Conservation (phyloP, 30 jellyfish, hydroid and myxozoan genomes). For the Aurelia sp. region DNA sequence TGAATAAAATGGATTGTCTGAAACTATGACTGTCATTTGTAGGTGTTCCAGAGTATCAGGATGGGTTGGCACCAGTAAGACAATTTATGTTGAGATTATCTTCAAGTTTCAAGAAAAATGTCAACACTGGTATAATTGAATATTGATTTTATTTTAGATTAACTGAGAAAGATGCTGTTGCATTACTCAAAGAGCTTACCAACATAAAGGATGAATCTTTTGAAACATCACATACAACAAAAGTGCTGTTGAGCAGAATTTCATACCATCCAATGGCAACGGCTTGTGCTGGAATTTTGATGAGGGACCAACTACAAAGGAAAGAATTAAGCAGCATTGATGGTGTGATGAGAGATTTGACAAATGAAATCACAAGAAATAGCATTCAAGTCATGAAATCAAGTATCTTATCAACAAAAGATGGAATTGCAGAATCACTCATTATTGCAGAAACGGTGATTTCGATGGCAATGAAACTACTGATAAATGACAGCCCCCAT, state of each 20-base stretch:
- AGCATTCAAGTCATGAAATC: constrained; percentile 28
- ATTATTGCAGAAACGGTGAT: constrained; percentile 81
- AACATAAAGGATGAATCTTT: constrained; percentile 65
- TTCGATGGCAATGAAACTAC: constrained; percentile 81
- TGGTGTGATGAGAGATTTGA: constrained; percentile 59
- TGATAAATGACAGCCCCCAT: constrained; percentile 47
- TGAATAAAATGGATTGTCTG: too few relatives aligned
- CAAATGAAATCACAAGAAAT: constrained; percentile 48
- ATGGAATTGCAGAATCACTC: constrained; percentile 63
- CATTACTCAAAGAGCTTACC: constrained; percentile 62
- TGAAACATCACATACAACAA: constrained; percentile 49
- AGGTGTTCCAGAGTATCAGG: too few relatives aligned
- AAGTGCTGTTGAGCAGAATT: constrained; percentile 29
- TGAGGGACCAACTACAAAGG: constrained; percentile 56
- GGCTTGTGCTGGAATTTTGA: constrained; percentile 75
- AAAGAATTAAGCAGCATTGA: constrained; percentile 80
- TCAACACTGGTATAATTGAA: neutral
- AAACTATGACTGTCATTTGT: too few relatives aligned
- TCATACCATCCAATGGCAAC: constrained; percentile 82
- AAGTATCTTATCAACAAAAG: constrained; percentile 28
- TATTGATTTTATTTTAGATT: constrained; percentile 48
- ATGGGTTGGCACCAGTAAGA: too few relatives aligned
- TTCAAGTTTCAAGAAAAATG: too few relatives aligned
- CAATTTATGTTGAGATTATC: too few relatives aligned
- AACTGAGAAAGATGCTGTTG: constrained; percentile 65